Conservation (phyloP, 2,113 vertebrate species). For the Acanthisitta chloris region DNA sequence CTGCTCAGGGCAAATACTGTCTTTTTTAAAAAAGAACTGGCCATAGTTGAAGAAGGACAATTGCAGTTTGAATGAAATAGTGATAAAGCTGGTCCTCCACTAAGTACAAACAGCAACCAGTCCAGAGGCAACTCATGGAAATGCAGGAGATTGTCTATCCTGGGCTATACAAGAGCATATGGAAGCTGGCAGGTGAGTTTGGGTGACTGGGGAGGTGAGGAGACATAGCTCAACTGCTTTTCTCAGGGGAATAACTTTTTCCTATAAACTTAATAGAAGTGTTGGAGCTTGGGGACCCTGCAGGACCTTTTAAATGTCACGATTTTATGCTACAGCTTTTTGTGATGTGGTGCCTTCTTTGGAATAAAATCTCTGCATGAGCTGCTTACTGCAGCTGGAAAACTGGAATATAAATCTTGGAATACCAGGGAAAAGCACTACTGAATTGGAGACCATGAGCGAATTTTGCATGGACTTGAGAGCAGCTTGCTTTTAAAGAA, state of each 20-base stretch:
- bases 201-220: neutral
- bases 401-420: neutral
- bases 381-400: neutral
- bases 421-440: neutral
- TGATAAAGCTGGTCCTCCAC: neutral
- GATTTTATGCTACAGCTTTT: neutral
- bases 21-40: neutral
- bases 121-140: neutral
- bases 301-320: neutral
- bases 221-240: neutral
- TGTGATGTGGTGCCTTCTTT: neutral
- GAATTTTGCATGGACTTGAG: neutral
- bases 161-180: neutral
- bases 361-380: neutral
- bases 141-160: neutral
- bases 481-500: neutral
- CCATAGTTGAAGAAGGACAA: neutral
- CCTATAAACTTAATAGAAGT: too few relatives aligned
- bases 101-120: neutral
- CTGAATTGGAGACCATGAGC: neutral
- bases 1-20: neutral
- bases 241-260: neutral
- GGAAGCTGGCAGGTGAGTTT: neutral
- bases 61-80: neutral
- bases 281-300: neutral